Base-by-base conservation (phyloP, 2,888 invertebrate species). In the Cabera pusaria region DNA sequence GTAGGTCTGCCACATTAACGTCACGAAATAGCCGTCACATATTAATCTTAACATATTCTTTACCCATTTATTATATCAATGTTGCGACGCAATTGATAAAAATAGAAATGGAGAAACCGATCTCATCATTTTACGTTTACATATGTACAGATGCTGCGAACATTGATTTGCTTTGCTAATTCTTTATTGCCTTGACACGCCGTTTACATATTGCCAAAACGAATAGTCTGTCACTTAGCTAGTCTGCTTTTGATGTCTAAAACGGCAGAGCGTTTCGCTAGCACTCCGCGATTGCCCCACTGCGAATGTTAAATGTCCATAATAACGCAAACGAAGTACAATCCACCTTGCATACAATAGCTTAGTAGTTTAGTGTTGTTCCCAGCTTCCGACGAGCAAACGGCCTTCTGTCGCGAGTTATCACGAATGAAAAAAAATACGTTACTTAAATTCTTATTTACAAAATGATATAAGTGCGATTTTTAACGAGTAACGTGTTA, bases 271-370 rank as follows among this genome's bases (percentile, higher is more conserved):
- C 16, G 25, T 32, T n/a, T n/a, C n/a, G n/a, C n/a, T n/a, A n/a
- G 31, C 31, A 39, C 39, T 57, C 53, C 52, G 63, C 62, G 68
- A 77, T 79, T 76, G 78, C 78, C 69, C 73, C 78, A 78, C 80
- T 76, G 82, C 76, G 81, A 84, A 80, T 83, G 78, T 81, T 77
- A 83, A 83, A 81, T 77, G 78, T 68, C 74, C 77, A 83, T 84
- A 79, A 83, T 80, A 78, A 73, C 69, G 70, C 77, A 73, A 78
- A 76, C 73, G 72, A 76, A 76, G 70, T 68, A 85, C 81, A 82
- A 83, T 85, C 70, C 80, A 80, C 87, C n/a, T 87, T 77, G 84
- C 90, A 72, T 90, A 91, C 77, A 91, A 91, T 83, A 79, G 90
- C 65, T 76, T 75, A 71, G 40, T 73, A 78, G 85, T 79, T 74